phyloP scores from a whole-genome alignment of 2,113 vertebrate species.

The Psittacula cyanocephala region DNA sequence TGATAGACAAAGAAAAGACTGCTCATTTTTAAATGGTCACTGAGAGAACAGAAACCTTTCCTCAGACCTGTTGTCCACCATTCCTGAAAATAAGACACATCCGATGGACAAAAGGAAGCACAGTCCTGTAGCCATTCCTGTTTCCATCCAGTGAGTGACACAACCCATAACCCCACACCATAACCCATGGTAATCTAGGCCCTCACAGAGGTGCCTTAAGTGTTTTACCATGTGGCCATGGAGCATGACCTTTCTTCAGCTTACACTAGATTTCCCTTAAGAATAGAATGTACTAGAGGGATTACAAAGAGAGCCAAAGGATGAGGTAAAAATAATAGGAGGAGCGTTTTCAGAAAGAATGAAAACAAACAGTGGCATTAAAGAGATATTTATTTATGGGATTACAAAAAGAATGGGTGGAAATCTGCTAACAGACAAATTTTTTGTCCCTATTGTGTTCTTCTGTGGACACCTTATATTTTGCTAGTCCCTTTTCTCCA shows the following conservation, averaged over 20 bases:
- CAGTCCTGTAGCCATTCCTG: background rate
- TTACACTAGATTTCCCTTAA: background rate
- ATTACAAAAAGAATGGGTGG: constrained; percentile 4
- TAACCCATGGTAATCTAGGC: background rate
- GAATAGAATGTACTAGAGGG: background rate
- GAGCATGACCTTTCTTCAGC: background rate
- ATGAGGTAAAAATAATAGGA: constrained; percentile 9
- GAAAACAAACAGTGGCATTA: background rate
- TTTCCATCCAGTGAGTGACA: background rate
- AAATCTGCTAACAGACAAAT: constrained; percentile 18
- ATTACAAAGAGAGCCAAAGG: background rate
- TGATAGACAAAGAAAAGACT: background rate
- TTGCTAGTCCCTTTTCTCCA: background rate
- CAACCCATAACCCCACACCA: background rate
- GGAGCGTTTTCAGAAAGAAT: background rate
- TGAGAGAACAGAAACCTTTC: background rate
- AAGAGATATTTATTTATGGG: background rate
- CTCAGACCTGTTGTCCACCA: background rate
- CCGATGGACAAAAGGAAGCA: background rate
- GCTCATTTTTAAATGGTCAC: background rate
- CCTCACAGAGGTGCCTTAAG: background rate
- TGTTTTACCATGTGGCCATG: background rate
- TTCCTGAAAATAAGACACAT: background rate
- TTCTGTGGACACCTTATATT: background rate
- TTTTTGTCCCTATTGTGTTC: constrained; percentile 4